Evolutionary conservation across 2,888 invertebrate genomes (phyloP).

Genomic region (Zaprionus bogoriensis): DNA sequence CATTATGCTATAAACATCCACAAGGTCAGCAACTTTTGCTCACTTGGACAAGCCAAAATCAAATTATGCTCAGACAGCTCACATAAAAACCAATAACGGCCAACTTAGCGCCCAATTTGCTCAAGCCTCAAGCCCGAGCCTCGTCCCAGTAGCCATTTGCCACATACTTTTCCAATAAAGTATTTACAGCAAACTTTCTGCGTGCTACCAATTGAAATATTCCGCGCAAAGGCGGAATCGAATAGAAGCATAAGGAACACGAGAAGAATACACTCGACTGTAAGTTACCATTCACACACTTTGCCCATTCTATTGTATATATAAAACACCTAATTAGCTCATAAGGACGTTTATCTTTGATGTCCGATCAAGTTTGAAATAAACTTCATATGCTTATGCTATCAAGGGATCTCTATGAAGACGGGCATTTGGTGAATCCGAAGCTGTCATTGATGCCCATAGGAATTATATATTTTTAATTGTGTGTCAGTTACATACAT

Average conservation of each 20-base stretch:
- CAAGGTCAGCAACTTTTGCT: constrained; percentile 58
- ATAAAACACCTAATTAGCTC: no score
- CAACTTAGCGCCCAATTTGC: constrained; percentile 79
- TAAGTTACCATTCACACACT: no score
- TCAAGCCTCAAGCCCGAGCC: constrained; percentile 28
- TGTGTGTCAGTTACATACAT: no score
- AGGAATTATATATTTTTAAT: no score
- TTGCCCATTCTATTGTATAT: no score
- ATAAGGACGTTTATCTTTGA: no score
- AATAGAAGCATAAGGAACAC: constrained; percentile 38
- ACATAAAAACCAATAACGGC: constrained; percentile 68
- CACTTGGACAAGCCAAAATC: constrained; percentile 54
- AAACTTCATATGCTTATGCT: no score
- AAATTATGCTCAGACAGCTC: constrained; percentile 56
- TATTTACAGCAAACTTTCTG: constrained; percentile 63
- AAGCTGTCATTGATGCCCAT: no score
- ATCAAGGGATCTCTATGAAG: no score
- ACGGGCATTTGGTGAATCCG: no score
- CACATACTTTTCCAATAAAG: constrained; percentile 78
- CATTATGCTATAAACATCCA: constrained; percentile 51
- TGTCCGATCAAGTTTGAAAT: no score
- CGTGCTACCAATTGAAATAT: constrained; percentile 69
- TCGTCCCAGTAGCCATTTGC: constrained; percentile 72
- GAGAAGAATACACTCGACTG: neutral
- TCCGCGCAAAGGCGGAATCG: constrained; percentile 49